Base-by-base conservation (phyloP, 2,113 vertebrate genomes). In the Antennarius striatus region DNA sequence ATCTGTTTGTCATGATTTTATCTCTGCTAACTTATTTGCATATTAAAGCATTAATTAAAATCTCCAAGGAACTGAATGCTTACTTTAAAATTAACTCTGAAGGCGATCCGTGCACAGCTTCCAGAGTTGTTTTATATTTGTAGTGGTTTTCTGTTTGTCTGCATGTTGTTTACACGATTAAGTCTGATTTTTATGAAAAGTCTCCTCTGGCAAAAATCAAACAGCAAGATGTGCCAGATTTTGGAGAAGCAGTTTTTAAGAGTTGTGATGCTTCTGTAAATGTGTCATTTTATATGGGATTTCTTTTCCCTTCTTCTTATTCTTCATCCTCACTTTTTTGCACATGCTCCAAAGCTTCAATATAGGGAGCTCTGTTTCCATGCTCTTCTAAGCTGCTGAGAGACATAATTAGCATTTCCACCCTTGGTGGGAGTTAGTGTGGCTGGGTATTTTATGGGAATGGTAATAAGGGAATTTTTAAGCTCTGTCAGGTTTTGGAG, bases 1-100 rank as follows among this genome's bases (percentile, higher is more conserved):
- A 93, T 93, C 92, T 93, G 92, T 93, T 93, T 93, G 92, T 92
- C 89, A 90, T 90, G 88, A 92, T 92, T 92, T 93, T 93, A 92
- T 93, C 91, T 91, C 79, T 64, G 80, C 85, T 81, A 83, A 89
- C 88, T 83, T 91, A 93, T 93, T 93, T 93, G 92, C 92, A 93
- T 93, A 92, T 93, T 92, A 91, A 92, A 91, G 89, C 88, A 92
- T 91, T 93, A 90, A 92, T 93, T 91, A 91, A 90, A 91, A 90
- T 88, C 87, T 89, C 88, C 9, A 71, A 89, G 89, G 86, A 91
- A 81, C 75, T 69, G 73, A 81, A 90, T 74, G 82, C 90, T 90
- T 88, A 88, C 84, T 89, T 91, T 89, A 87, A 90, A 90, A 91
- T 84, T 68, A 88, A 90, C 85, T 92, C 88, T 86, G 85, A 89